Evolutionary conservation across 2,888 invertebrate genomes (phyloP).

Genomic region (Pachliopta kotzebuea): DNA sequence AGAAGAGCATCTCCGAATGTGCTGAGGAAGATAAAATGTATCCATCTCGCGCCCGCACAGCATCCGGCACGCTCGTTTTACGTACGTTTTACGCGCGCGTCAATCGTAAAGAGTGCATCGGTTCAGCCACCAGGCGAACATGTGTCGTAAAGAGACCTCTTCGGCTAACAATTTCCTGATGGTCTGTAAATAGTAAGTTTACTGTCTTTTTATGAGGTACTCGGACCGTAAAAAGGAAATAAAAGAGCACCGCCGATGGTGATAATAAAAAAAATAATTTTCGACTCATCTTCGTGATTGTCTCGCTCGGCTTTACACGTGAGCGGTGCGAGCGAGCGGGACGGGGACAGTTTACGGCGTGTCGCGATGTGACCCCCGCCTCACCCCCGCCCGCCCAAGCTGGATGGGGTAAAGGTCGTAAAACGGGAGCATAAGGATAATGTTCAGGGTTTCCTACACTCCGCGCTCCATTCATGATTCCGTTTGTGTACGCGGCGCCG

Average conservation of each 20-base stretch:
- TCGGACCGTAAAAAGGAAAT: conserved; percentile 82
- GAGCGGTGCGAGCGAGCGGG: conserved; percentile 52
- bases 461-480: conserved; percentile 81
- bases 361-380: conserved; percentile 78
- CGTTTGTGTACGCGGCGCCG: conserved; percentile 74
- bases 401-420: conserved; percentile 80
- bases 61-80: background rate
- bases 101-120: conserved; percentile 78
- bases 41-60: too few relatives aligned
- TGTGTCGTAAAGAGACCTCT: conserved; percentile 81
- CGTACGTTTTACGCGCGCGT: conserved; percentile 50
- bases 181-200: conserved; percentile 82
- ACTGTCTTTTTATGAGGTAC: conserved; percentile 82
- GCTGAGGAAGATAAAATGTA: conserved; percentile 65
- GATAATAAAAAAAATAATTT: conserved; percentile 81
- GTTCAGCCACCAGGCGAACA: conserved; percentile 66
- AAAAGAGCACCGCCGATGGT: conserved; percentile 82
- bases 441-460: conserved; percentile 79
- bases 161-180: conserved; percentile 81
- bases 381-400: too few relatives aligned
- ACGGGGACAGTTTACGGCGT: conserved; percentile 63
- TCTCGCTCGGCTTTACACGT: conserved; percentile 71
- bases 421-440: conserved; percentile 81
- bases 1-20: conserved; percentile 1
- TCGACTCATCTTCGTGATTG: conserved; percentile 79